Base-by-base conservation (phyloP, 2,888 invertebrate species). In the Lochmaea crataegi region DNA sequence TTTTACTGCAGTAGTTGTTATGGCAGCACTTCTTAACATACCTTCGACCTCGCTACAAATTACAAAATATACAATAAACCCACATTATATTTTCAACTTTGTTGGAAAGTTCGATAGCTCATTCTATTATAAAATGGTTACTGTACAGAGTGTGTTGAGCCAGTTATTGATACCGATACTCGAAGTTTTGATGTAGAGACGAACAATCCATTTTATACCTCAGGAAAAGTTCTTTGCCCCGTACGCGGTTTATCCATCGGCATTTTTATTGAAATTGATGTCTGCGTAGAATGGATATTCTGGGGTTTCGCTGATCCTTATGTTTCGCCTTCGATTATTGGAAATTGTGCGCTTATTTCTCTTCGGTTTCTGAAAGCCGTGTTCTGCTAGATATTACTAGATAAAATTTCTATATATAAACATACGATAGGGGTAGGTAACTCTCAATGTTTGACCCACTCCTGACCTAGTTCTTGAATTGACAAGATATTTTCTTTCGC, bases 261-360 rank as follows among this genome's bases (percentile, higher is more conserved):
- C 83, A 82, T 83, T 84, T 84, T 84, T 84, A 85, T 85, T 84
- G 83, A 84, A 85, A 85, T 85, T 84, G 83, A 85, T 84, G 85
- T 82, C 83, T 84, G 82, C 78, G 78, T 80, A 80, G 82, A 84
- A 84, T 83, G 82, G 83, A 83, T 83, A 83, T 83, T 81, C 80
- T 79, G 78, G 78, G 81, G 82, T 81, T 83, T 82, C 78, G 76
- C 79, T 80, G 81, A 81, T 82, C 82, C 80, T 80, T 79, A 80
- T 80, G 79, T 82, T 82, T 80, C 82, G 80, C 71, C 79, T 80
- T 80, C 83, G 83, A 84, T 84, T 84, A 84, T 82, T 76, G 75
- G 77, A 80, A 79, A 82, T 73, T 75, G 68, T 80, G 78, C 77
- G 78, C 75, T 75, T 78, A 79, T 80, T 79, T 80, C 76, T 69